These are phyloP conservation scores for Zosterops borbonicus DNA, from an alignment of 2,113 vertebrate species.

Conservation along the genomic window DNA sequence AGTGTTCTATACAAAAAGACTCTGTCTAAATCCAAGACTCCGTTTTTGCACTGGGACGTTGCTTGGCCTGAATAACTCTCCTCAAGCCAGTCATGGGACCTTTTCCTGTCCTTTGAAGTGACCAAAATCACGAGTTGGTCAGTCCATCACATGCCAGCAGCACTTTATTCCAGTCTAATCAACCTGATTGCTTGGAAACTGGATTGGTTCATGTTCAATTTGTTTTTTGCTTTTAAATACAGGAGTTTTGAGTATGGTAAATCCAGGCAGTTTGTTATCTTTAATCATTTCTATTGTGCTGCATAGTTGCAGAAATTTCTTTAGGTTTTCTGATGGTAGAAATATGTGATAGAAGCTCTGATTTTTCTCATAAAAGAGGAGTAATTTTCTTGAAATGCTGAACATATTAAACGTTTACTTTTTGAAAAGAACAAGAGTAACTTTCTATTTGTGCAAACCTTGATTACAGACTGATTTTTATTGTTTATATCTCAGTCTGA, in stretches of 20 bases:
- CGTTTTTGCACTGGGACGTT: fast-evolving
- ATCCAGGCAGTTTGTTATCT: not conserved
- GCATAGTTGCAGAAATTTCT: not conserved
- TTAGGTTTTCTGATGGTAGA: not conserved
- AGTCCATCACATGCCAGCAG: not conserved
- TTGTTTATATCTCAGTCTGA: not conserved
- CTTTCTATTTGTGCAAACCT: not conserved
- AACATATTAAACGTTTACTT: not conserved
- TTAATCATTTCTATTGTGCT: not conserved
- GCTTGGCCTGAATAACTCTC: not conserved
- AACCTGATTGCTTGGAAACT: not conserved
- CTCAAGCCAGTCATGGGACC: not conserved
- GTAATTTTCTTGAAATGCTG: not conserved
- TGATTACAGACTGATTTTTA: not conserved
- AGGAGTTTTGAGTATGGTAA: not conserved
- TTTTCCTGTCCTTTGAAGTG: not conserved
- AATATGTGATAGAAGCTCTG: not conserved
- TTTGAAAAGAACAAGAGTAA: not conserved
- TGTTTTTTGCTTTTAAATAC: not conserved
- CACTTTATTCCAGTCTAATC: not conserved
- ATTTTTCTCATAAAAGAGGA: not conserved
- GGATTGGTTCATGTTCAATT: not conserved
- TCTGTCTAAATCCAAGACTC: not conserved
- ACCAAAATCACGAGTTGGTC: conserved; percentile 6
- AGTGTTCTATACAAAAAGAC: not conserved